Evolutionary conservation across 1,140 invertebrate genomes (phyloP).

Genomic region (Philotrypesis tridentata): DNA sequence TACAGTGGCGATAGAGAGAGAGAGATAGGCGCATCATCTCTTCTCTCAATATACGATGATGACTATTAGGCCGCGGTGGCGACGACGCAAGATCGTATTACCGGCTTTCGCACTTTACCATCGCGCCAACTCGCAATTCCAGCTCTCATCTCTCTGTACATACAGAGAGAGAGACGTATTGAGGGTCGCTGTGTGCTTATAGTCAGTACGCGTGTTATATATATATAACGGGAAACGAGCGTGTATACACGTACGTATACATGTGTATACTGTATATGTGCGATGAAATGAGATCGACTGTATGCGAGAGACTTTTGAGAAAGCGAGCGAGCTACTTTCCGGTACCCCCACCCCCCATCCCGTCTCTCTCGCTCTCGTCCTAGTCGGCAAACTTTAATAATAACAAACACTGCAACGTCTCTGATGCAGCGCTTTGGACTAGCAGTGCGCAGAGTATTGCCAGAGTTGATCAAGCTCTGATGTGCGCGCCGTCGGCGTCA

Average conservation of each 20-base stretch:
- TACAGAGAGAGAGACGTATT: background rate
- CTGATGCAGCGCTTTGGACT: background rate
- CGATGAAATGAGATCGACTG: slow-evolving; percentile 1
- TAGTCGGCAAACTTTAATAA: background rate
- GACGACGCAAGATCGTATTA: slow-evolving; percentile 19
- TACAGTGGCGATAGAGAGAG: too few species aligned
- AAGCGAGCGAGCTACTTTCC: background rate
- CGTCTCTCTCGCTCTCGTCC: too few species aligned
- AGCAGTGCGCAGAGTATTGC: background rate
- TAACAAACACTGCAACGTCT: background rate
- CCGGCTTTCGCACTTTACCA: background rate
- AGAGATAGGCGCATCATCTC: too few species aligned
- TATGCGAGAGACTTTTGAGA: background rate
- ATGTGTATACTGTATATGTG: background rate
- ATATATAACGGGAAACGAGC: background rate
- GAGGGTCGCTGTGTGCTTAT: too few species aligned
- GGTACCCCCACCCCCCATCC: background rate
- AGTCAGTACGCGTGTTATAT: background rate
- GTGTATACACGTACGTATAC: too few species aligned
- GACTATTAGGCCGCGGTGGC: background rate
- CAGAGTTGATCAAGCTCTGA: background rate
- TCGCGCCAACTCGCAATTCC: background rate
- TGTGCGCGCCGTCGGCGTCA: background rate
- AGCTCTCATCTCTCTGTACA: background rate
- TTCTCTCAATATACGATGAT: slow-evolving; percentile 4